Base-by-base conservation (phyloP, 2,888 invertebrate genomes). In the Dryocosmus kuriphilus region DNA sequence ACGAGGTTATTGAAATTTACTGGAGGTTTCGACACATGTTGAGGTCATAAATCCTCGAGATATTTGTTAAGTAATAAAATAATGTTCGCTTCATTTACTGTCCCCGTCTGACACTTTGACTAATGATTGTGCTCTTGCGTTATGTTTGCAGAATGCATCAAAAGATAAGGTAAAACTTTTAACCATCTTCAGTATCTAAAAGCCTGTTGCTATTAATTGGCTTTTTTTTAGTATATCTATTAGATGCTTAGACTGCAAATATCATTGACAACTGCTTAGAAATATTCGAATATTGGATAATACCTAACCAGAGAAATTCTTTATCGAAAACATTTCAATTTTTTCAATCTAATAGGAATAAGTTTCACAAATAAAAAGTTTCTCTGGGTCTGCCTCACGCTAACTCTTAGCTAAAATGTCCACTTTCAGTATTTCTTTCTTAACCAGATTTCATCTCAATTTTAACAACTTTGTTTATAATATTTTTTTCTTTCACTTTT, bases 131-230 rank as follows among this genome's bases (percentile, higher is more conserved):
- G 87, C 89, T 89, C 88, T 88, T 90, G 89, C 90, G 86, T 89
- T 89, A 89, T 90, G 88, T 90, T 90, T 88, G 90, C 90, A 90
- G 91, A 91, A 86, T 83, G 89, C 89, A 85, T 89, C 90, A 87
- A 91, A 89, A 91, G 90, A 90, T 84, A 91, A 90, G 90, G 90
- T 91, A 90, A 90, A 89, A 88, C 81, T 82, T 63, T 73, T 75
- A 76, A 62, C 78, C 73, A 57, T 24, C 55, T 79, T 79, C 57
- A 71, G 41, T 65, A 74, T 61, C 30, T 79, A 75, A 77, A 57
- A 62, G 27, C 46, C 22, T 30, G 2, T 46, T 8, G 19, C 27
- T 46, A 46, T 30, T 22, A 32, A 55, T 30, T 46, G 1, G 51
- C 71, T 55, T 51, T n/a, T n/a, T 51, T 30, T 1, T 60, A 60